phyloP scores from a whole-genome alignment of 2,797 vertebrate genomes.

The Sebastolobus alascanus region DNA sequence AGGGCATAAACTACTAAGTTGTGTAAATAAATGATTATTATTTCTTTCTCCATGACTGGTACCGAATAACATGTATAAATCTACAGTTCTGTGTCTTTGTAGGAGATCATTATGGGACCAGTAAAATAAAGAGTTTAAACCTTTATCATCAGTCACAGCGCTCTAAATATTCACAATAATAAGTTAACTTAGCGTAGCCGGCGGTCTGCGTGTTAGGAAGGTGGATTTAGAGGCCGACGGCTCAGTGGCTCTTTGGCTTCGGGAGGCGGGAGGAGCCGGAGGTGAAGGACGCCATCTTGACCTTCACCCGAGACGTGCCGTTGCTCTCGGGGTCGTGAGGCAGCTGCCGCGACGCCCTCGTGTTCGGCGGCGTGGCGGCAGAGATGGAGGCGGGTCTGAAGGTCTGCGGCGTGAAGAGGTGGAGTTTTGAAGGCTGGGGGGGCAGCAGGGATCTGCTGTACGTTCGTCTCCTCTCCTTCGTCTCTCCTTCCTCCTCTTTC shows the following conservation, averaged over 20 bases:
- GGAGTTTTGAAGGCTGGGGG: constrained; percentile 65
- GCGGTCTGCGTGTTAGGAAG: constrained; percentile 13
- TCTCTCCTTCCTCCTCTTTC: constrained; percentile 10
- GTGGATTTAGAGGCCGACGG: not conserved
- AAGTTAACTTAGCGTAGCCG: not conserved
- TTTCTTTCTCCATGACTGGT: not conserved
- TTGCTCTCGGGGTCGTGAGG: constrained; percentile 22
- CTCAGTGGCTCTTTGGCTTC: constrained; percentile 92
- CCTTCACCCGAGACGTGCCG: constrained; percentile 1
- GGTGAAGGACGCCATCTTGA: constrained; percentile 12
- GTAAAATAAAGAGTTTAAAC: constrained; percentile 15
- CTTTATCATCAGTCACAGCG: constrained; percentile 16
- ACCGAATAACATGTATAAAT: no score
- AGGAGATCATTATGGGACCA: not conserved
- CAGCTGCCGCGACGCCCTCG: constrained; percentile 24
- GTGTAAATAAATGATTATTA: no score
- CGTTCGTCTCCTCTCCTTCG: constrained; percentile 8
- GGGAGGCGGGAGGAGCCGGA: constrained; percentile 89
- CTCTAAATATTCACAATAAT: constrained; percentile 33
- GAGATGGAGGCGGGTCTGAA: no score
- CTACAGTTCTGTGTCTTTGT: not conserved
- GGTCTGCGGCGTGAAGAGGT: constrained; percentile 54
- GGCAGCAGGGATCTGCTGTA: constrained; percentile 40
- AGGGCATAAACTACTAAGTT: no score
- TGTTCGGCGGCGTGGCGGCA: not conserved